A percentile compares a stretch with the other conserved stretches of the same genome.
These are phyloP conservation scores for Numida meleagris DNA, from an alignment of 2,113 vertebrate genomes.

Conservation along the genomic window DNA sequence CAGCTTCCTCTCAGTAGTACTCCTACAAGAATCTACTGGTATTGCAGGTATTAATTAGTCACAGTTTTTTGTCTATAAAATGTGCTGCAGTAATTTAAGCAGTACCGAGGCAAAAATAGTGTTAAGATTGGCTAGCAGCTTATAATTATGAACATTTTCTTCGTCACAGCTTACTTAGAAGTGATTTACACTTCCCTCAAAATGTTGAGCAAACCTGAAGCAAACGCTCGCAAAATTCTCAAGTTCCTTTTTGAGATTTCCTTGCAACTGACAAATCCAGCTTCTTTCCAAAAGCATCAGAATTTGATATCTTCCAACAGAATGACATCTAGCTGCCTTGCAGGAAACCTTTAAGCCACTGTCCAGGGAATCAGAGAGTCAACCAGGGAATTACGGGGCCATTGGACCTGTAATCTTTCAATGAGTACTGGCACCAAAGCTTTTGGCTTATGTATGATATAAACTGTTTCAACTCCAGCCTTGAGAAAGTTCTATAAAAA, in stretches of 20 bases:
- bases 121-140: conserved; percentile 59
- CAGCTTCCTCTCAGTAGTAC: background rate
- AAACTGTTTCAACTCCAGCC: background rate
- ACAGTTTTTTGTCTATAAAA: conserved; percentile 18
- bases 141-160: conserved; percentile 61
- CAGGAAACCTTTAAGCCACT: background rate
- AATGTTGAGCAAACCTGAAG: conserved; percentile 52
- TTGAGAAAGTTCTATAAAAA: background rate
- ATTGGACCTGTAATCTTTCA: background rate
- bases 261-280: background rate
- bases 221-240: background rate
- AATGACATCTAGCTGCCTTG: background rate
- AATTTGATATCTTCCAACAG: background rate
- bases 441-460: background rate
- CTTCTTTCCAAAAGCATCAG: background rate
- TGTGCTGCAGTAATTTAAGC: conserved; percentile 59
- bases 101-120: conserved; percentile 52
- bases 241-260: conserved; percentile 16
- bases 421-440: background rate
- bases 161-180: conserved; percentile 62
- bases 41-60: conserved; percentile 33
- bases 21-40: background rate
- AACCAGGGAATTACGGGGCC: background rate
- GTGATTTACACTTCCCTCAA: conserved; percentile 59
- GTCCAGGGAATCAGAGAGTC: background rate